These are phyloP conservation scores for Lutjanus campechanus DNA, from an alignment of 2,797 vertebrate genomes.

Conservation along the genomic window DNA sequence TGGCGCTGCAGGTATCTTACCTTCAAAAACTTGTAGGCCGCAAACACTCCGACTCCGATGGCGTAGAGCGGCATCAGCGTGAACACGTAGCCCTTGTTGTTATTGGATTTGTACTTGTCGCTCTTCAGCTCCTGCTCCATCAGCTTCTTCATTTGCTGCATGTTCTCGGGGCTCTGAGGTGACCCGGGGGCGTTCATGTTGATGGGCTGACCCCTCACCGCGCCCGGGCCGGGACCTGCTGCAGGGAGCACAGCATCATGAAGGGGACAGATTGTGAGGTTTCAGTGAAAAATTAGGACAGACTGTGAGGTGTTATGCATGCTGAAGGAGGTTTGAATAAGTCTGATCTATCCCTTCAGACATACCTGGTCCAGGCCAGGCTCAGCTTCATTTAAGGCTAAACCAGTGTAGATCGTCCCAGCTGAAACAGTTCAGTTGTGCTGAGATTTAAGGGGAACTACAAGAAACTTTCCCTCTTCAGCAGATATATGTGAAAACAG, in stretches of 20 bases:
- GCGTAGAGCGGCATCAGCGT: slow-evolving; percentile 94
- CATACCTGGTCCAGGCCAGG: no score
- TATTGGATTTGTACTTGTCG: slow-evolving; percentile 86
- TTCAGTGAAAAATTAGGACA: background rate
- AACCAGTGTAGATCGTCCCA: no score
- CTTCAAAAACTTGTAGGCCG: slow-evolving; percentile 93
- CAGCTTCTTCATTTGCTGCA: slow-evolving; percentile 90
- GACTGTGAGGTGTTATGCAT: no score
- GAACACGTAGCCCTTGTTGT: slow-evolving; percentile 91
- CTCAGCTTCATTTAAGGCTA: no score
- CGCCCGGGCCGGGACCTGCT: slow-evolving; percentile 63
- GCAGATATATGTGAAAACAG: no score
- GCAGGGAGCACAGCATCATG: background rate
- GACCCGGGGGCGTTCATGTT: slow-evolving; percentile 70
- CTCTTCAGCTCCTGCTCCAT: slow-evolving; percentile 91
- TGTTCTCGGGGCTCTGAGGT: slow-evolving; percentile 79
- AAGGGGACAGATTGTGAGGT: background rate
- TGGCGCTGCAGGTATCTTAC: slow-evolving; percentile 63
- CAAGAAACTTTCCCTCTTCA: no score
- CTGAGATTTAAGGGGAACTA: no score
- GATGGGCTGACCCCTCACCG: slow-evolving; percentile 69
- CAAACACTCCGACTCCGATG: slow-evolving; percentile 92
- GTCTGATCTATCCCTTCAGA: no score
- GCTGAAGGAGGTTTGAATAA: no score
- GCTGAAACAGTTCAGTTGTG: no score